phyloP scores from a whole-genome alignment of 2,113 vertebrate species.

The Typhlomys cinereus region DNA sequence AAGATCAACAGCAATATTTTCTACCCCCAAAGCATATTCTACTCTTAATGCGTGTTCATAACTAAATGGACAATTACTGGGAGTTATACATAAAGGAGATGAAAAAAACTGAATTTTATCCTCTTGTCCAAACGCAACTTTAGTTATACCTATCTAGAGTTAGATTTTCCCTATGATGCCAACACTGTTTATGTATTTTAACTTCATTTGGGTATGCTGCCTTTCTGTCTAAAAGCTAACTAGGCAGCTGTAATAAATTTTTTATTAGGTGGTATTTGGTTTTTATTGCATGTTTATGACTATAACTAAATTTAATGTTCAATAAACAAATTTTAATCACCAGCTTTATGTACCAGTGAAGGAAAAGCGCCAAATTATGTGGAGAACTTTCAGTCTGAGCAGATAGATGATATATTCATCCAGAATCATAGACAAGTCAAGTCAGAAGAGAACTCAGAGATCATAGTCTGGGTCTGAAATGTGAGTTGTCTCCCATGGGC shows the following conservation, averaged over 20 bases:
- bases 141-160: constrained; percentile 34
- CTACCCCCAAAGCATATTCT: constrained; percentile 44
- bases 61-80: constrained; percentile 42
- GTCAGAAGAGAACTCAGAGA: background rate
- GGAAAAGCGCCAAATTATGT: background rate
- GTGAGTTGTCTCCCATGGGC: too few species aligned
- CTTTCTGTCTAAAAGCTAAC: constrained; percentile 56
- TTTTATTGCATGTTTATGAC: constrained; percentile 57
- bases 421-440: background rate
- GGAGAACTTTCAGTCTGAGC: background rate
- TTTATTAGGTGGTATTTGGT: constrained; percentile 59
- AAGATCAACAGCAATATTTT: constrained; percentile 66
- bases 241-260: constrained; percentile 38
- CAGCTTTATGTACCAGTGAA: constrained; percentile 1
- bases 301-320: constrained; percentile 46
- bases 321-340: constrained; percentile 50
- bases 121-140: background rate
- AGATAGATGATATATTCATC: background rate
- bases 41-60: background rate
- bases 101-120: background rate
- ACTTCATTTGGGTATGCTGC: constrained; percentile 22
- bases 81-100: background rate
- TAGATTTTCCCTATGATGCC: constrained; percentile 23
- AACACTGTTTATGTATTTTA: background rate
- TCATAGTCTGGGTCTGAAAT: too few species aligned